Conservation (phyloP, 2,888 invertebrate species). For the Aethes cnicana region DNA sequence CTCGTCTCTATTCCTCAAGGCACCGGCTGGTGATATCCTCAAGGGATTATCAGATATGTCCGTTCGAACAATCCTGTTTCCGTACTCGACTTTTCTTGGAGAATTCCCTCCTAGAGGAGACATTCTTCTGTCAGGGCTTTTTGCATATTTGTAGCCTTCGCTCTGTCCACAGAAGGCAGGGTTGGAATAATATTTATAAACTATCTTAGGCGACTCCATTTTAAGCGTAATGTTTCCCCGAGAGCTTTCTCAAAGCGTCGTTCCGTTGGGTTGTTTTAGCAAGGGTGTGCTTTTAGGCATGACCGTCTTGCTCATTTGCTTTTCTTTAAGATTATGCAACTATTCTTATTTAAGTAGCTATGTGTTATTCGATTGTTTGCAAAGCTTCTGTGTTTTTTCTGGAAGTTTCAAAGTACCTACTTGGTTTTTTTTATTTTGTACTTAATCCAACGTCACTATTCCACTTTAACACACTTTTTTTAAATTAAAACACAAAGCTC, state of each 20-base stretch:
- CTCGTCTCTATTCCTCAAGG: slow-evolving; percentile 53
- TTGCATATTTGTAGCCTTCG: slow-evolving; percentile 75
- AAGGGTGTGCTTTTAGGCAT: slow-evolving; percentile 55
- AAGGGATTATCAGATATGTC: slow-evolving; percentile 77
- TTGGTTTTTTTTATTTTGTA: too few species aligned
- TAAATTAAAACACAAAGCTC: slow-evolving; percentile 1
- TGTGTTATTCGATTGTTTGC: background rate
- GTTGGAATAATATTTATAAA: slow-evolving; percentile 87
- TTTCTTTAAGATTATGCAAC: background rate
- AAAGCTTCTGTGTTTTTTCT: background rate
- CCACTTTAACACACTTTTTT: slow-evolving; percentile 11
- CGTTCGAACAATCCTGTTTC: slow-evolving; percentile 70
- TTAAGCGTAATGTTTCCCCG: slow-evolving; percentile 56
- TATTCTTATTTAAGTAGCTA: too few species aligned
- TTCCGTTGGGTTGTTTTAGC: slow-evolving; percentile 42
- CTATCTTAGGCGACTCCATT: slow-evolving; percentile 79
- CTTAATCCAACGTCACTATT: slow-evolving; percentile 11
- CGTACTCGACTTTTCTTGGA: slow-evolving; percentile 63
- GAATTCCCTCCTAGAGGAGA: slow-evolving; percentile 73
- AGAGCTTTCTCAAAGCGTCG: slow-evolving; percentile 48
- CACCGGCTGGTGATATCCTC: slow-evolving; percentile 59
- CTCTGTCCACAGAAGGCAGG: slow-evolving; percentile 91
- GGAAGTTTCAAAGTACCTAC: background rate
- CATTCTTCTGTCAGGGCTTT: slow-evolving; percentile 58
- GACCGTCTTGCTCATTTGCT: slow-evolving; percentile 47